Percentiles rank a stretch among this genome's conserved stretches.
Conservation (phyloP, 2,113 vertebrate genomes). For the Calyptommatus sinebrachiatus region DNA sequence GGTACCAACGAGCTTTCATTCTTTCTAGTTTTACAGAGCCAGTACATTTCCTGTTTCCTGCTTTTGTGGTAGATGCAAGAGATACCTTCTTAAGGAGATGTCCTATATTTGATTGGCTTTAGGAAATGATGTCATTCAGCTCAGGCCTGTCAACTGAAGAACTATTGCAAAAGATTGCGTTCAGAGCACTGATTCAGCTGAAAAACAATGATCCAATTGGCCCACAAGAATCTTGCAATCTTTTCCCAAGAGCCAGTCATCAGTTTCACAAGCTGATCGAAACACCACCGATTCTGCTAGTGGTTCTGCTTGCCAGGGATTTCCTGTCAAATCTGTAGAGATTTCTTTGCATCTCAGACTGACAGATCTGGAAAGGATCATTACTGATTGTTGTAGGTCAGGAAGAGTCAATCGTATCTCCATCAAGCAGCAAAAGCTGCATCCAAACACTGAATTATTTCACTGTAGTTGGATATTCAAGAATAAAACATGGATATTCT, state of each 20-base stretch:
- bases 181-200: slow-evolving; percentile 50
- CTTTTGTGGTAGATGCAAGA: slow-evolving; percentile 72
- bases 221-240: not conserved
- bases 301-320: not conserved
- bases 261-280: not conserved
- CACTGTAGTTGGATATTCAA: too few relatives aligned
- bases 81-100: slow-evolving; percentile 74
- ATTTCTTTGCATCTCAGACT: too few relatives aligned
- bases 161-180: slow-evolving; percentile 73
- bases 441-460: too few relatives aligned
- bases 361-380: not conserved
- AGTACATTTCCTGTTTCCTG: slow-evolving; percentile 87
- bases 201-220: slow-evolving; percentile 33
- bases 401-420: too few relatives aligned
- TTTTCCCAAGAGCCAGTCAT: not conserved
- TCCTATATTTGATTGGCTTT: slow-evolving; percentile 75
- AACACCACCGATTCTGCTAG: not conserved
- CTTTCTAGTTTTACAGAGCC: slow-evolving; percentile 50
- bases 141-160: slow-evolving; percentile 83
- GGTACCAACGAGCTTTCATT: slow-evolving; percentile 52
- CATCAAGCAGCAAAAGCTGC: too few relatives aligned
- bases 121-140: slow-evolving; percentile 89
- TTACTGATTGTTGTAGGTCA: not conserved
- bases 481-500: too few relatives aligned
- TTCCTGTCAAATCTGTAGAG: not conserved